Evolutionary conservation across 2,797 vertebrate species (phyloP).

Genomic region (Fratercula arctica): DNA sequence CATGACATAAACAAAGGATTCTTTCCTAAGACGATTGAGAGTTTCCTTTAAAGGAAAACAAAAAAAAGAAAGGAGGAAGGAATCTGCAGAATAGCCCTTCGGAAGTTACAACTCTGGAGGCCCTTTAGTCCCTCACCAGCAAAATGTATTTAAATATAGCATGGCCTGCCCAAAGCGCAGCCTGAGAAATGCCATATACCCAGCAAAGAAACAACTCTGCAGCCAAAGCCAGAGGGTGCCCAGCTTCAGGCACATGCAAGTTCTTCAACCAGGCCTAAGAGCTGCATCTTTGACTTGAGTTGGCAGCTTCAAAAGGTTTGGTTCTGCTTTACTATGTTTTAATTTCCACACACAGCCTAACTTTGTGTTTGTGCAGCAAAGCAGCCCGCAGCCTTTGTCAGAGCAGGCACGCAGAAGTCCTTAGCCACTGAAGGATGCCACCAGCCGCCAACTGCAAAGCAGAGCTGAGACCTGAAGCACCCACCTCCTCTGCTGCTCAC

Average conservation of each 20-base stretch:
- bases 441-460: neutral
- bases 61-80: constrained; percentile 36
- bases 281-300: neutral
- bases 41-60: constrained; percentile 45
- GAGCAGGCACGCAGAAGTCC: neutral
- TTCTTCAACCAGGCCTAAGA: neutral
- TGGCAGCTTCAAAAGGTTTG: neutral
- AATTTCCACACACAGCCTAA: neutral
- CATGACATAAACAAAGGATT: constrained; percentile 60
- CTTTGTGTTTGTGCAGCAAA: neutral
- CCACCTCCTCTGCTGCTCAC: neutral
- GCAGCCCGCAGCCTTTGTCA: neutral
- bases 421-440: neutral
- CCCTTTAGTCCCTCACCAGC: constrained; percentile 27
- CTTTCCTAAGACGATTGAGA: constrained; percentile 59
- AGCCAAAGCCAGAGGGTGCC: constrained; percentile 2
- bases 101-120: constrained; percentile 55
- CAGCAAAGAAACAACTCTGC: neutral
- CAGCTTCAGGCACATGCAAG: neutral
- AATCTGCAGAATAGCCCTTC: constrained; percentile 51
- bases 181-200: neutral
- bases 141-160: constrained; percentile 62
- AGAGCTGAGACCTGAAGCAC: neutral
- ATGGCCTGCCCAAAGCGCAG: neutral
- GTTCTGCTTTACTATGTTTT: neutral